Evolutionary conservation across 2,888 invertebrate species (phyloP), one percentile per base, ranked within the genome.

Genomic region (Drosophila greeni): DNA sequence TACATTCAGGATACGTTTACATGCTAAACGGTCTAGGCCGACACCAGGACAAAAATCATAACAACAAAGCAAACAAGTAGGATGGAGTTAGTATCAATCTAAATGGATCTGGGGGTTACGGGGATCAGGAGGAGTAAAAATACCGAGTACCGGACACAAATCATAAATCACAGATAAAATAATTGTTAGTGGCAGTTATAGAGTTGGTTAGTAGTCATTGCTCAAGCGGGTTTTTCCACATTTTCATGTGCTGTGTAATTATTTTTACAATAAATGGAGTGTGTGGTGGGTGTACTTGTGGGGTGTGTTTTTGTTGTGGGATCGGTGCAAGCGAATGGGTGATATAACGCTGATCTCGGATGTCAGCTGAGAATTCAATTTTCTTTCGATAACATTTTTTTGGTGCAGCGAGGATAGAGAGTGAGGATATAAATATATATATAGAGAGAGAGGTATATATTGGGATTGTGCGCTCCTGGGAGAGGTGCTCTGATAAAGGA

Each of bases 381-480:
- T 40, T 48, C 56, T 26, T 24, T 66, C 11, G 36, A 43, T 33
- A n/a, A n/a, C n/a, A 31, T 29, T 29, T 65, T 42, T 24, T 53
- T 37, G 24, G 60, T 76, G 81, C 73, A 70, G 36, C 45, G 57
- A 36, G 36, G 42, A 43, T 48, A 64, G 47, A 53, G n/a, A 48
- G 65, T 62, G 49, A 62, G 61, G 34, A 61, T 47, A 65, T 45
- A 37, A 24, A 59, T 58, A 62, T 48, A 64, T 37, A 58, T 34
- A 20, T 20, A 20, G 20, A 64, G 33, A 55, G 56, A 70, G 49
- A 56, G 59, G 70, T 51, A 54, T 54, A 53, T 51, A 66, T 64
- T 69, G 61, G 80, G 70, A 69, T 76, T 82, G 82, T 78, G 77
- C 80, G 77, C 76, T 78, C 74, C 61, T 79, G 70, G 70, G 69